These are phyloP conservation scores for Scomber colias DNA, from an alignment of 2,113 vertebrate genomes.

Conservation along the genomic window DNA sequence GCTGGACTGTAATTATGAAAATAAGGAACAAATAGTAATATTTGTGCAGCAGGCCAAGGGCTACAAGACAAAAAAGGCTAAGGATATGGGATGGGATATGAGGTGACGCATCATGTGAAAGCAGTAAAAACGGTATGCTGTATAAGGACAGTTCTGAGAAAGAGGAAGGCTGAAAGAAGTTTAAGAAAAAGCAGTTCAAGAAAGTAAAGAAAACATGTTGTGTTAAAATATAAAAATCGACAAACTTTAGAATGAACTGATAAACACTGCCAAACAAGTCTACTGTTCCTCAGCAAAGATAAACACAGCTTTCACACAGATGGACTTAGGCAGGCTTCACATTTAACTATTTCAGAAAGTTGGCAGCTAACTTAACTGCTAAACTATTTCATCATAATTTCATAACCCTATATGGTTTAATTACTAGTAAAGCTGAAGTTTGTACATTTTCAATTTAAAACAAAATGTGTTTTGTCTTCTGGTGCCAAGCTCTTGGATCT, in stretches of 20 bases:
- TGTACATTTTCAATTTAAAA: conserved; percentile 8
- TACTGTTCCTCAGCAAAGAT: neutral
- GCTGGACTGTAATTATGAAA: conserved; percentile 44
- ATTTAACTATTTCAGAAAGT: neutral
- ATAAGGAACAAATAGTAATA: conserved; percentile 39
- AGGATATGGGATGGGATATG: neutral
- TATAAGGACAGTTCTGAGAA: conserved; percentile 2
- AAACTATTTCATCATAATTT: conserved; percentile 1
- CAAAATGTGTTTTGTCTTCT: conserved; percentile 21
- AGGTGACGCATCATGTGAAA: conserved; percentile 52
- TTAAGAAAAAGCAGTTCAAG: neutral
- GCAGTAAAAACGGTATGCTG: conserved; percentile 6
- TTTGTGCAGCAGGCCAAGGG: conserved; percentile 19
- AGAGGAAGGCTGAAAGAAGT: neutral
- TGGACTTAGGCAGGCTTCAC: neutral
- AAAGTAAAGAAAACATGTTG: neutral
- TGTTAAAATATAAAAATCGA: neutral
- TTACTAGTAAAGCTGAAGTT: conserved; percentile 8
- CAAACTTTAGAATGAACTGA: neutral
- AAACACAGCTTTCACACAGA: neutral
- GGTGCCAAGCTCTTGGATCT: conserved; percentile 32
- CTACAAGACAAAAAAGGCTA: conserved; percentile 2
- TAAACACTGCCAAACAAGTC: neutral
- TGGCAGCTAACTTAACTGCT: neutral
- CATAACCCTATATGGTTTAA: neutral